These are phyloP conservation scores for Dromiciops gliroides DNA, from an alignment of 2,113 vertebrate species.

Conservation along the genomic window DNA sequence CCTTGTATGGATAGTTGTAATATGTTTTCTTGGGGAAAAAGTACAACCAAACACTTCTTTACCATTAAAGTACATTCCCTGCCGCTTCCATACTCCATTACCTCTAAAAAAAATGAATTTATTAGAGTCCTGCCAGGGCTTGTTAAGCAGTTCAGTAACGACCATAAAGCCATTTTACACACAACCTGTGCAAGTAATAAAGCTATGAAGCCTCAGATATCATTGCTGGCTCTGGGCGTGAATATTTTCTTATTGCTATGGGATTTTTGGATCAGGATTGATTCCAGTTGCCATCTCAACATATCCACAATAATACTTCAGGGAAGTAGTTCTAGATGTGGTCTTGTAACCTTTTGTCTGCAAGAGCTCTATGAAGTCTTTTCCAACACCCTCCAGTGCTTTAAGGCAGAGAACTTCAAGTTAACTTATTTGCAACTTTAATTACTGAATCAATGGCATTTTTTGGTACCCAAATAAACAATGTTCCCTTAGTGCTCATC, in stretches of 20 bases:
- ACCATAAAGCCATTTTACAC: not conserved
- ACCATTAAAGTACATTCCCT: constrained; percentile 28
- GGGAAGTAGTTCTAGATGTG: not conserved
- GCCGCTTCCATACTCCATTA: constrained; percentile 12
- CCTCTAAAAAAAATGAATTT: constrained; percentile 1
- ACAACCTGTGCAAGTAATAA: not conserved
- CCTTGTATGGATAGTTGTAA: not conserved
- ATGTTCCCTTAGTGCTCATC: not conserved
- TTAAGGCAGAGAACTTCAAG: not conserved
- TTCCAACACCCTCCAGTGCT: not conserved
- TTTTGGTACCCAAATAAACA: not conserved
- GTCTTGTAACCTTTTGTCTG: not conserved
- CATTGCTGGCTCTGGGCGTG: not conserved
- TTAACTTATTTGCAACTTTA: not conserved
- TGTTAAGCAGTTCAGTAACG: constrained; percentile 36
- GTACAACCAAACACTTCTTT: not conserved
- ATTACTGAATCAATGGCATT: constrained; percentile 1
- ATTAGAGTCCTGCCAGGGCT: constrained; percentile 2
- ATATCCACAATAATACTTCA: not conserved
- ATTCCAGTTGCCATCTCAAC: constrained; percentile 32
- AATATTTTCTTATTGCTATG: constrained; percentile 46
- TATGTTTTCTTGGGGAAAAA: not conserved
- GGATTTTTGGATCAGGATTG: constrained; percentile 39
- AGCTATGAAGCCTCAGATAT: not conserved
- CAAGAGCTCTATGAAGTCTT: not conserved